phyloP scores from a whole-genome alignment of 2,888 invertebrate genomes.

The Leptinotarsa tumamoca region DNA sequence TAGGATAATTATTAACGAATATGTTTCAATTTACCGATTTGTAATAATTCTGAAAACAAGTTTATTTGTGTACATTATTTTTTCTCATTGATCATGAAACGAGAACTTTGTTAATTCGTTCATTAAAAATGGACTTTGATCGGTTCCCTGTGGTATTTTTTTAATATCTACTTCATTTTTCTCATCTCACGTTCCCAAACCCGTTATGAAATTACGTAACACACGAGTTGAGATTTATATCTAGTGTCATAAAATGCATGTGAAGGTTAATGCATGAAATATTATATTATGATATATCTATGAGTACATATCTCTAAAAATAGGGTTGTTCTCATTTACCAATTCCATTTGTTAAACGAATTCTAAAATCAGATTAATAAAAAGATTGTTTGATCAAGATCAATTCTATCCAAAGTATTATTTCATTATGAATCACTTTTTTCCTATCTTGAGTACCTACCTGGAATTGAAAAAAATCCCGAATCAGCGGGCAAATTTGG shows the following conservation, averaged over 20 bases:
- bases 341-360: not conserved
- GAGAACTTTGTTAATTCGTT: too few species aligned
- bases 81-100: too few species aligned
- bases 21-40: too few species aligned
- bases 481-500: too few species aligned
- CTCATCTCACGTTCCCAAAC: not conserved
- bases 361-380: not conserved
- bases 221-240: not conserved
- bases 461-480: too few species aligned
- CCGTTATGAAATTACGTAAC: constrained; percentile 7
- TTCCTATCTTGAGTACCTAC: not conserved
- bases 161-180: not conserved
- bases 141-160: too few species aligned
- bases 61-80: too few species aligned
- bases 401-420: not conserved
- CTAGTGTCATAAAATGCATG: not conserved
- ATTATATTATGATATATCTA: not conserved
- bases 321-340: constrained; percentile 24
- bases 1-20: too few species aligned
- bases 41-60: too few species aligned
- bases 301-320: constrained; percentile 25
- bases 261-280: not conserved
- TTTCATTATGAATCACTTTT: not conserved
- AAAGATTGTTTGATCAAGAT: not conserved
- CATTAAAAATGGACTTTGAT: too few species aligned